A percentile compares a stretch with the other conserved stretches of the same genome.
Conservation (phyloP, 23 tunicate genomes). For the Oikopleura vanhoeffeni region DNA sequence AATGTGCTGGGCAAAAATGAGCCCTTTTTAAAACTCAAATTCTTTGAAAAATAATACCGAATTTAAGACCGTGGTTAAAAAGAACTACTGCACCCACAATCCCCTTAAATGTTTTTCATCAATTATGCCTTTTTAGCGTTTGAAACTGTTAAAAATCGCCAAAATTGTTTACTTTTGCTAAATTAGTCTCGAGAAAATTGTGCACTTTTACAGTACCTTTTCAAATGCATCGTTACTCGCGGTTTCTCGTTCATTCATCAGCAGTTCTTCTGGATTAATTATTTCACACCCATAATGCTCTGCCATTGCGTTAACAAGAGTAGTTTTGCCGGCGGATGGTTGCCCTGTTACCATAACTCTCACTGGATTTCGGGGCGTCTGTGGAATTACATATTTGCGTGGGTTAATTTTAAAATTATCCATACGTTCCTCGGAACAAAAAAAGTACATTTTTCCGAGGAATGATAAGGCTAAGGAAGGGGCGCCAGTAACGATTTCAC, state of each 20-base stretch:
- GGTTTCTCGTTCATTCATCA: slow-evolving; percentile 33
- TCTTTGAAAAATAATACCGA: too few species aligned
- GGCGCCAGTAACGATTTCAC: slow-evolving; percentile 24
- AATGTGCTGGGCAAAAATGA: too few species aligned
- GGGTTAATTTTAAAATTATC: slow-evolving; percentile 62
- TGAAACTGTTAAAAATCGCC: too few species aligned
- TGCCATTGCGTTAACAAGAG: slow-evolving; percentile 25
- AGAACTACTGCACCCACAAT: too few species aligned
- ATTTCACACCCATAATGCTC: slow-evolving; percentile 18
- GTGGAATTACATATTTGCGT: slow-evolving; percentile 62
- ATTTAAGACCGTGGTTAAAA: too few species aligned
- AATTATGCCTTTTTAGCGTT: too few species aligned
- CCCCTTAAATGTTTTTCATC: too few species aligned
- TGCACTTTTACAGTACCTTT: slow-evolving; percentile 27
- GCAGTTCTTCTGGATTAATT: slow-evolving; percentile 33
- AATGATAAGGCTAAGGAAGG: slow-evolving; percentile 45
- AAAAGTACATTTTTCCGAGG: slow-evolving; percentile 75
- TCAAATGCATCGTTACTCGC: slow-evolving; percentile 31
- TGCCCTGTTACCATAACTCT: slow-evolving; percentile 46
- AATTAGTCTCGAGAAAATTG: too few species aligned
- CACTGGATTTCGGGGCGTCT: slow-evolving; percentile 60
- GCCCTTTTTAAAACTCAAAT: too few species aligned
- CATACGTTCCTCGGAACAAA: slow-evolving; percentile 81
- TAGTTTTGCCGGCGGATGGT: slow-evolving; percentile 58
- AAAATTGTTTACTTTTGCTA: too few species aligned